Evolutionary conservation across 2,113 vertebrate species (phyloP), one percentile per base, ranked within the genome.

Genomic region (Neolamprologus variostigma): DNA sequence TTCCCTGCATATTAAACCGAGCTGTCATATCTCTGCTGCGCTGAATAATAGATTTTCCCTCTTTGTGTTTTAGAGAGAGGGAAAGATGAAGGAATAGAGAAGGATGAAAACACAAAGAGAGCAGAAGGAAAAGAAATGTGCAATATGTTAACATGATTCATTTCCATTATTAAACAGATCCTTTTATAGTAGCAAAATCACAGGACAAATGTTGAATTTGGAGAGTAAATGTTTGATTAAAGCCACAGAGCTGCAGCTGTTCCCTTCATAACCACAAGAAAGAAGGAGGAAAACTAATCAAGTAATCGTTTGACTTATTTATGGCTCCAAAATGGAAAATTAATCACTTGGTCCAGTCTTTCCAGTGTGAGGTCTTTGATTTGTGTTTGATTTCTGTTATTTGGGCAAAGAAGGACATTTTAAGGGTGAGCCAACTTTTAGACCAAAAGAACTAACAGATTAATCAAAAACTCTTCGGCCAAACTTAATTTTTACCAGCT

Each of bases 41-140:
- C 89, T 90, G 82, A 90, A 80, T 90, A 71, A 90, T 90, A 73
- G 55, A 87, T 68, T 76, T 50, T 14, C 26, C 13, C 5, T 54
- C 61, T 83, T 68, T 68, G 33, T 83, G 87, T 51, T 19, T 81
- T 16, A 3, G 28, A 17, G n/a, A 11, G 55, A 19, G 42, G 9
- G 45, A 50, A 76, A 76, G 71, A 76, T 50, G 71, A 21, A 63
- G 10, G 37, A 53, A 8, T 21, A 54, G 14, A 16, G 26, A 3
- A 35, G n/a, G 10, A 63, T 19, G 50, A 17, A 40, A 35, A 54
- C 28, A 1, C 40, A 28, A 2, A 26, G 31, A 66, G 19, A 45
- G 37, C 66, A 42, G 8, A 23, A 71, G 66, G 66, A 71, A 71
- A 42, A 35, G 42, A 51, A 3, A 61, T n/a, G 26, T 71, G 31